Evolutionary conservation across 2,888 invertebrate genomes (phyloP).

Genomic region (Julus scandinavius): DNA sequence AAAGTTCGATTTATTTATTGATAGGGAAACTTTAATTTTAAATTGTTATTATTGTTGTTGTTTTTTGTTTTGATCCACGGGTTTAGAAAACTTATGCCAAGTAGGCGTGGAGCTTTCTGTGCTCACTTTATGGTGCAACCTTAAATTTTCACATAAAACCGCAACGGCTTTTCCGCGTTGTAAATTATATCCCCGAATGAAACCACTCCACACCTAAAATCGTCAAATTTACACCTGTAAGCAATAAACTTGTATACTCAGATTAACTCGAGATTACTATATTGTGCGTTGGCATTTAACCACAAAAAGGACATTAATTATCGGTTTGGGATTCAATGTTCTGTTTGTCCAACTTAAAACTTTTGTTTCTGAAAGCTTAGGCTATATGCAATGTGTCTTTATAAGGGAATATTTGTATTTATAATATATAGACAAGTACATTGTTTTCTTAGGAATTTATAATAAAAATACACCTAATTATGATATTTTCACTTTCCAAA

Average conservation of each 20-base stretch:
- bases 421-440: too few species aligned
- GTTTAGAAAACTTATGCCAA: neutral
- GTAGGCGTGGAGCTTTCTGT: neutral
- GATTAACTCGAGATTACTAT: constrained; percentile 1
- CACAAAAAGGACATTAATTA: neutral
- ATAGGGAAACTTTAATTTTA: constrained; percentile 37
- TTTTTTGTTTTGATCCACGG: neutral
- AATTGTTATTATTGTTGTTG: neutral
- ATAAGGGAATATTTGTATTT: too few species aligned
- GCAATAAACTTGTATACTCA: constrained; percentile 30
- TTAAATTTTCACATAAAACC: constrained; percentile 19
- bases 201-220: constrained; percentile 41
- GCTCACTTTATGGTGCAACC: constrained; percentile 36
- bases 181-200: constrained; percentile 33
- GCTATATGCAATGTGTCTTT: too few species aligned
- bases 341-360: neutral
- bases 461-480: too few species aligned
- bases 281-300: constrained; percentile 4
- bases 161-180: constrained; percentile 31
- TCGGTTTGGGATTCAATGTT: neutral
- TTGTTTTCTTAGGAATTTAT: too few species aligned
- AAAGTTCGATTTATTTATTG: constrained; percentile 38
- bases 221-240: constrained; percentile 34
- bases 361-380: too few species aligned
- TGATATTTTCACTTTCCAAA: too few species aligned